phyloP scores from a whole-genome alignment of 2,888 invertebrate genomes.

The Phortica magna region DNA sequence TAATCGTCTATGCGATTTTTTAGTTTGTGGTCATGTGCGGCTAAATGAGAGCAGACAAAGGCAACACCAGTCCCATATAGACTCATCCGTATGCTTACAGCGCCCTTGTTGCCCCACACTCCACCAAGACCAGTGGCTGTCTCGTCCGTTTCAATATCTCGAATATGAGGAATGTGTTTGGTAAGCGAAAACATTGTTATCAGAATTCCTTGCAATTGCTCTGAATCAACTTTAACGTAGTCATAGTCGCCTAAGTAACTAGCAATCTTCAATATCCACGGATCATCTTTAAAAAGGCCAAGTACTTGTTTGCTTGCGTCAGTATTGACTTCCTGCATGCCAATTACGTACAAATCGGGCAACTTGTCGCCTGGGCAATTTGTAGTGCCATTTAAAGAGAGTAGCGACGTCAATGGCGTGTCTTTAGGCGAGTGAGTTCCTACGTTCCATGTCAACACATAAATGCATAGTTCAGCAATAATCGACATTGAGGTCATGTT shows the following conservation, averaged over 20 bases:
- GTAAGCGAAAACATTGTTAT: slow-evolving; percentile 88
- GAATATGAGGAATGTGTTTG: slow-evolving; percentile 87
- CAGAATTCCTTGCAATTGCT: slow-evolving; percentile 90
- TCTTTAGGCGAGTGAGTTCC: slow-evolving; percentile 87
- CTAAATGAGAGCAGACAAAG: slow-evolving; percentile 92
- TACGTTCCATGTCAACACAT: slow-evolving; percentile 94
- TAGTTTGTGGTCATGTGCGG: slow-evolving; percentile 91
- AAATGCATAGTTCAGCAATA: slow-evolving; percentile 79
- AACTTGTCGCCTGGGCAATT: slow-evolving; percentile 81
- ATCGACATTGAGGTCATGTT: slow-evolving; percentile 44
- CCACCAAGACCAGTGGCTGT: slow-evolving; percentile 94
- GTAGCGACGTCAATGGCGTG: slow-evolving; percentile 83
- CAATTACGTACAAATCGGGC: slow-evolving; percentile 93
- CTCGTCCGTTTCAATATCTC: slow-evolving; percentile 90
- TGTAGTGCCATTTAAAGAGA: slow-evolving; percentile 82
- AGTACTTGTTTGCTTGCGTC: slow-evolving; percentile 90
- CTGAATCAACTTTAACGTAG: slow-evolving; percentile 88
- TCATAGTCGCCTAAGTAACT: slow-evolving; percentile 83
- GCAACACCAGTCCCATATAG: slow-evolving; percentile 93
- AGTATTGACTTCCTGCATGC: slow-evolving; percentile 93
- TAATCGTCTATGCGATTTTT: slow-evolving; percentile 92
- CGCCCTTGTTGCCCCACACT: slow-evolving; percentile 92
- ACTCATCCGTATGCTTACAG: slow-evolving; percentile 91
- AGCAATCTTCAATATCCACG: slow-evolving; percentile 88
- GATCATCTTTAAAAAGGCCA: slow-evolving; percentile 88